Conservation (phyloP, 2,888 invertebrate species). For the Endomychus coccineus region DNA sequence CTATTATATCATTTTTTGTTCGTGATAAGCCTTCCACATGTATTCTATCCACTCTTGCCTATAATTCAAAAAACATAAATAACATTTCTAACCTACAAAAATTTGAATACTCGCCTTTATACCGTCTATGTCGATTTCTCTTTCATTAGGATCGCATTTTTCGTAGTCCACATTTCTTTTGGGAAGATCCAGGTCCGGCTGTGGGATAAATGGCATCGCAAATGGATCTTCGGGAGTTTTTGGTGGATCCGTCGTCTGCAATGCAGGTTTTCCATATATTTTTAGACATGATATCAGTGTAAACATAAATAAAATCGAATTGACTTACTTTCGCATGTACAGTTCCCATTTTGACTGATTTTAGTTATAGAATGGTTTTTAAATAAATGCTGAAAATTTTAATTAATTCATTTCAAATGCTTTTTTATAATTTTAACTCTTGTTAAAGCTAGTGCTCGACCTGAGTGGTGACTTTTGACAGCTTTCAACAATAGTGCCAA, state of each 20-base stretch:
- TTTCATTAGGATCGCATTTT: slow-evolving; percentile 29
- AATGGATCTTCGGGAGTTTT: slow-evolving; percentile 24
- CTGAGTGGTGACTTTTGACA: no score
- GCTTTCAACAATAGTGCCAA: no score
- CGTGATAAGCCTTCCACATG: slow-evolving; percentile 77
- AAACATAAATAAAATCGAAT: no score
- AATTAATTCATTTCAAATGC: slow-evolving; percentile 12
- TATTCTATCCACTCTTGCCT: slow-evolving; percentile 80
- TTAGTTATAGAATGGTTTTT: slow-evolving; percentile 2
- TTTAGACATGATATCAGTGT: not conserved
- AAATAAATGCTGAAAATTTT: slow-evolving; percentile 8
- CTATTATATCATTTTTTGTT: slow-evolving; percentile 84
- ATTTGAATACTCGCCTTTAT: slow-evolving; percentile 37
- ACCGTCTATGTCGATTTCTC: slow-evolving; percentile 48
- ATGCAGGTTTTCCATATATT: slow-evolving; percentile 2
- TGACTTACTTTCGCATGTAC: slow-evolving; percentile 44
- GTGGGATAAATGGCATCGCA: slow-evolving; percentile 6
- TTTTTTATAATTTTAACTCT: no score
- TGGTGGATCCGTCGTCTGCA: slow-evolving; percentile 9
- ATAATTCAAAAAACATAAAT: slow-evolving; percentile 24
- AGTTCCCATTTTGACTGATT: slow-evolving; percentile 37
- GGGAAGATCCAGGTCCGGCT: slow-evolving; percentile 16
- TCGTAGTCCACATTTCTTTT: slow-evolving; percentile 26
- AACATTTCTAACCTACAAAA: not conserved
- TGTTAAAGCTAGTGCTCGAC: no score